phyloP scores from a whole-genome alignment of 1,140 invertebrate species.

The Helicoverpa armigera region DNA sequence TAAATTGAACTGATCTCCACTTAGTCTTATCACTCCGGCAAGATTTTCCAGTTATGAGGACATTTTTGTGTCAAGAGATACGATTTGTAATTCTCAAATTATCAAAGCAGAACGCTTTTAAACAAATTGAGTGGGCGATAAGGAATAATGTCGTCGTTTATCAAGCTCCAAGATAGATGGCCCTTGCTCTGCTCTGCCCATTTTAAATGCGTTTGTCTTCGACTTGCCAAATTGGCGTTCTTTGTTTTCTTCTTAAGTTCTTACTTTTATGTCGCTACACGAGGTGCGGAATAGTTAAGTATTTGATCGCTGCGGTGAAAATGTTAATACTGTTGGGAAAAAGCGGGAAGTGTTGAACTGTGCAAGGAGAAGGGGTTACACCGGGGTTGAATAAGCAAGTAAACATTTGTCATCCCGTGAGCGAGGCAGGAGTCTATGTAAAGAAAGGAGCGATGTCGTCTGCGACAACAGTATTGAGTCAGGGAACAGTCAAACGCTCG shows the following conservation, averaged over 20 bases:
- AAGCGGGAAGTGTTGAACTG: constrained; percentile 27
- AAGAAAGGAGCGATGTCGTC: constrained; percentile 40
- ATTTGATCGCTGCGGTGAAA: constrained; percentile 37
- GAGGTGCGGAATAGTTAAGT: constrained; percentile 42
- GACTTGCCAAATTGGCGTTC: constrained; percentile 83
- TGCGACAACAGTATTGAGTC: constrained; percentile 44
- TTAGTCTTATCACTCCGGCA: constrained; percentile 71
- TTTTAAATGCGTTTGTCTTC: constrained; percentile 86
- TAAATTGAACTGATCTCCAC: constrained; percentile 65
- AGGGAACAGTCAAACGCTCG: constrained; percentile 33
- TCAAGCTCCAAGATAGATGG: constrained; percentile 85
- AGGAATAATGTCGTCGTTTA: constrained; percentile 86
- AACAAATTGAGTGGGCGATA: constrained; percentile 87
- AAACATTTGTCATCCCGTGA: constrained; percentile 78
- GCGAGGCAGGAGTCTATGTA: constrained; percentile 54
- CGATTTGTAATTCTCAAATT: constrained; percentile 87
- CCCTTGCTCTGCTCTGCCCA: constrained; percentile 82
- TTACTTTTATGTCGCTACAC: constrained; percentile 60
- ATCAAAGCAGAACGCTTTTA: constrained; percentile 86
- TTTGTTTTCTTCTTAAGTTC: constrained; percentile 78
- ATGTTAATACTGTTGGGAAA: constrained; percentile 30
- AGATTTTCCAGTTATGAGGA: constrained; percentile 76
- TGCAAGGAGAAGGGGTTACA: constrained; percentile 14
- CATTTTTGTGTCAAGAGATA: constrained; percentile 83
- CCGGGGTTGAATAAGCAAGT: constrained; percentile 49